These are phyloP conservation scores for Apis mellifera DNA, from an alignment of 1,140 invertebrate species.

Conservation along the genomic window DNA sequence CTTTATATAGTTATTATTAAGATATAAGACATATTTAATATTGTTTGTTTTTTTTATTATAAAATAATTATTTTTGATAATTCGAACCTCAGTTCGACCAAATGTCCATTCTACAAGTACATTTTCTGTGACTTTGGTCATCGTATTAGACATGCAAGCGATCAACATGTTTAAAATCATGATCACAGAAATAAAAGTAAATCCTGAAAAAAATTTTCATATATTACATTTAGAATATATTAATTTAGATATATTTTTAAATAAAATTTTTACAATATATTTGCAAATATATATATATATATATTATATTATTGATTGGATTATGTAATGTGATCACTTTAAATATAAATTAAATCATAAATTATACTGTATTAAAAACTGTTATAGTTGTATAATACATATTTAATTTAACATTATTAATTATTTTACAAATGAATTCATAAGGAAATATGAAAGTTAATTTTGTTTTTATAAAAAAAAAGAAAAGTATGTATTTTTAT, in stretches of 20 bases:
- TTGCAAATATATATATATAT: too few species aligned
- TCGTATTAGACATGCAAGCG: conserved; percentile 89
- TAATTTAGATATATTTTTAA: background rate
- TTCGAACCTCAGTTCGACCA: conserved; percentile 81
- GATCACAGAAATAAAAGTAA: conserved; percentile 87
- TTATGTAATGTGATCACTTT: too few species aligned
- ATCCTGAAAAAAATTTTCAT: conserved; percentile 73
- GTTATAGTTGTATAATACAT: too few species aligned
- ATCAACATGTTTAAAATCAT: conserved; percentile 90
- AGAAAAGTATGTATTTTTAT: too few species aligned
- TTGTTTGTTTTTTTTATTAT: background rate
- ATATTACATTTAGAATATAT: background rate
- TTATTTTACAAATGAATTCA: too few species aligned
- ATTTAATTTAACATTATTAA: too few species aligned
- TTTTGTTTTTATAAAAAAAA: too few species aligned
- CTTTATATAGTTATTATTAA: conserved; percentile 70
- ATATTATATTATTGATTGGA: too few species aligned
- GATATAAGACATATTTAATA: too few species aligned
- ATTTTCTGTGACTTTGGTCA: conserved; percentile 85
- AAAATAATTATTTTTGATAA: background rate
- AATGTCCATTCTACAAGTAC: conserved; percentile 84
- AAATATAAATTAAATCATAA: too few species aligned
- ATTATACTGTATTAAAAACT: too few species aligned
- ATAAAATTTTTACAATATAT: background rate
- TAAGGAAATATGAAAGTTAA: too few species aligned